Evolutionary conservation across 1,140 invertebrate species (phyloP).

Genomic region (Zaprionus lachaisei): DNA sequence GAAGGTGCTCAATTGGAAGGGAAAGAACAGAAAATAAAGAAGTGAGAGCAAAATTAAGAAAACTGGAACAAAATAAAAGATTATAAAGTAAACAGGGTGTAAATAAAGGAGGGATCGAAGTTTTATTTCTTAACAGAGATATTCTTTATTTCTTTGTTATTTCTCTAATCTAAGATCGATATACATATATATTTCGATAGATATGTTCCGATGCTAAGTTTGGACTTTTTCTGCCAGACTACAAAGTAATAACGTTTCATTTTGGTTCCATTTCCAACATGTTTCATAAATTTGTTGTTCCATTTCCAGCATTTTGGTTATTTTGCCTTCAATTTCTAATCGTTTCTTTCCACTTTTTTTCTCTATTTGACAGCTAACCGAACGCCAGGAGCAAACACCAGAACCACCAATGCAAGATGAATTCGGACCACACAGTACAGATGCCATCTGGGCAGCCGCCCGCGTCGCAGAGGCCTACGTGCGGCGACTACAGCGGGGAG

Average conservation of each 20-base stretch:
- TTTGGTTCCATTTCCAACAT: background rate
- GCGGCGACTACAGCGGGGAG: slow-evolving; percentile 50
- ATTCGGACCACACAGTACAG: slow-evolving; percentile 66
- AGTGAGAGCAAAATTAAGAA: background rate
- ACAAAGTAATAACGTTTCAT: background rate
- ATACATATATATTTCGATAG: too few species aligned
- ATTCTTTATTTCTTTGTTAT: too few species aligned
- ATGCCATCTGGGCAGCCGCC: slow-evolving; percentile 71
- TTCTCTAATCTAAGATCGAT: too few species aligned
- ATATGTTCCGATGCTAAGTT: too few species aligned
- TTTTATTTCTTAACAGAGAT: too few species aligned
- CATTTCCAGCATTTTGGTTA: background rate
- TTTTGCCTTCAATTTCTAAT: background rate
- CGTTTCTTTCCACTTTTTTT: background rate
- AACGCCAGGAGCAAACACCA: slow-evolving; percentile 40
- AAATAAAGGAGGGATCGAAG: too few species aligned
- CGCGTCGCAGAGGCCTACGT: slow-evolving; percentile 57
- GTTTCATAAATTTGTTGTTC: background rate
- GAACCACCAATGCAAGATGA: slow-evolving; percentile 75
- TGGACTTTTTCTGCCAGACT: too few species aligned
- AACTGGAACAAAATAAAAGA: background rate
- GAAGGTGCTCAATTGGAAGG: background rate
- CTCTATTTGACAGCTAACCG: slow-evolving; percentile 16
- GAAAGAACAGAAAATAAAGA: background rate
- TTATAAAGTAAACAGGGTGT: background rate